Evolutionary conservation across 1,140 invertebrate species (phyloP).

Genomic region (Gryllus bimaculatus): DNA sequence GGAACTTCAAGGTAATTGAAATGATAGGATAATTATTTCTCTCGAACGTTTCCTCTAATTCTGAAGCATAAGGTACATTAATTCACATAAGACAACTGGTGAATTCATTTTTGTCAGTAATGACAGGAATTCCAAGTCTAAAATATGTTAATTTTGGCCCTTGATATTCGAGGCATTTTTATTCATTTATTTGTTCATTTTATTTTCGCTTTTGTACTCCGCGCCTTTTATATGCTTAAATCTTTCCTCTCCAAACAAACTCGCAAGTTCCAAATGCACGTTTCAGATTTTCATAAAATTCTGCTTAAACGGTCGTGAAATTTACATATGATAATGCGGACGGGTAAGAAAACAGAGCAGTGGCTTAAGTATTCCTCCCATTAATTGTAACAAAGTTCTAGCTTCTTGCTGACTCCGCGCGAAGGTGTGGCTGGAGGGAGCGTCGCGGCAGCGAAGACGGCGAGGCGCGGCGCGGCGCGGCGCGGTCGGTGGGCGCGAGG

Average conservation of each 20-base stretch:
- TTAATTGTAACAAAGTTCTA: not conserved
- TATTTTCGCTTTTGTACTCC: not conserved
- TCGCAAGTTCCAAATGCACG: not conserved
- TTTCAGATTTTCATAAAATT: conserved; percentile 2
- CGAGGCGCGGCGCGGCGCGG: no score
- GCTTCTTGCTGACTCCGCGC: not conserved
- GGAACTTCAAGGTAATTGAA: no score
- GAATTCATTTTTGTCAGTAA: no score
- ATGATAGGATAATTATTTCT: no score
- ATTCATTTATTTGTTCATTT: not conserved
- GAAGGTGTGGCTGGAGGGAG: not conserved
- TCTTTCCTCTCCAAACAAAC: not conserved
- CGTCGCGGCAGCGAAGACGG: not conserved
- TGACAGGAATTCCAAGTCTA: no score
- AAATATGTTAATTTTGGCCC: no score
- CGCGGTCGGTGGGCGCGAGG: not conserved
- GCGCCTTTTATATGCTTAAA: not conserved
- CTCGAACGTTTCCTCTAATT: no score
- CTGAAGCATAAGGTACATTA: no score
- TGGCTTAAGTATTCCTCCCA: not conserved
- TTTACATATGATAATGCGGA: not conserved
- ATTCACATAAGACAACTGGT: no score
- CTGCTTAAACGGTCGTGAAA: not conserved
- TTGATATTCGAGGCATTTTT: no score
- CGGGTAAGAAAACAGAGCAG: not conserved